phyloP scores from a whole-genome alignment of 2,888 invertebrate genomes.

The Limnephilus marmoratus region DNA sequence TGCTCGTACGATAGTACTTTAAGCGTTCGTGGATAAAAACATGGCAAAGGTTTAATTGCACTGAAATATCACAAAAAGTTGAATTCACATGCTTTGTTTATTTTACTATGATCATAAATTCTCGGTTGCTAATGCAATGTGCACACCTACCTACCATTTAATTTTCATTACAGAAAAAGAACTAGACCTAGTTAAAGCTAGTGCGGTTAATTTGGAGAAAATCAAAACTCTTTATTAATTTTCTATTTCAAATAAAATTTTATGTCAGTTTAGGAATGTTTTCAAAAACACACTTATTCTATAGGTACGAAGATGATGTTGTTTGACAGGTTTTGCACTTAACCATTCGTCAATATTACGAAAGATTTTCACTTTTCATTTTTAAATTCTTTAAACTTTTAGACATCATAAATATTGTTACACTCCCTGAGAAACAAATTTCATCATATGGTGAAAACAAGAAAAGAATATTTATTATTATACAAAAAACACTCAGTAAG shows the following conservation, averaged over 20 bases:
- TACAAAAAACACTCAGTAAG: no score
- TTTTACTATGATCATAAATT: no score
- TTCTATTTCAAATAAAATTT: no score
- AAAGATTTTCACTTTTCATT: not conserved
- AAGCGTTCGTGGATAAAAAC: not conserved
- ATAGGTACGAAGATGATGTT: not conserved
- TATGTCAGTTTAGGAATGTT: no score
- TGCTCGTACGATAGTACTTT: not conserved
- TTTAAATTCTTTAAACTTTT: no score
- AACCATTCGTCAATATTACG: not conserved
- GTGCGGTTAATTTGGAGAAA: not conserved
- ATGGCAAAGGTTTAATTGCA: not conserved
- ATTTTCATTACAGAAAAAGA: not conserved
- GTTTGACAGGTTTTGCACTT: not conserved
- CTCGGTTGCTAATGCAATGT: no score
- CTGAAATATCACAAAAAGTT: not conserved
- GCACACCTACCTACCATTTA: no score
- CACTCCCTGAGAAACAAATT: no score
- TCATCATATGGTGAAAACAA: no score
- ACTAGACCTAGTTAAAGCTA: not conserved
- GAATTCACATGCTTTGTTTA: not conserved
- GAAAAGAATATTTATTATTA: not conserved
- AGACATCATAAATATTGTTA: no score
- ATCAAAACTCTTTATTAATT: not conserved
- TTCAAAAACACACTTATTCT: no score